Percentiles rank a stretch among this genome's conserved stretches.
These are phyloP conservation scores for Prosapia bicincta DNA, from an alignment of 2,888 invertebrate species.

Conservation along the genomic window DNA sequence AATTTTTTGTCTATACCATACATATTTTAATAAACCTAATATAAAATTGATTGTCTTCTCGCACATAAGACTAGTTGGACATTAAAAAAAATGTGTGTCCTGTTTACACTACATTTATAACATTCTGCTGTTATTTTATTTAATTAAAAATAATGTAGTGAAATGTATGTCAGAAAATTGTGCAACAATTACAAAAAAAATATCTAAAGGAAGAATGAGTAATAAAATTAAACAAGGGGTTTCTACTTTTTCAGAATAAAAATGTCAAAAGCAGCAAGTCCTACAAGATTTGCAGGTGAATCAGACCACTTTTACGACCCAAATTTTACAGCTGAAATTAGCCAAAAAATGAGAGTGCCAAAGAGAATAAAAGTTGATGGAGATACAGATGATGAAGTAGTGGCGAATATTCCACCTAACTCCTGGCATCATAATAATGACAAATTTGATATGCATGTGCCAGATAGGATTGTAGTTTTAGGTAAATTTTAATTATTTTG, in stretches of 20 bases:
- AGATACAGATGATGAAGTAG: conserved; percentile 58
- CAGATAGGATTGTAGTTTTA: conserved; percentile 86
- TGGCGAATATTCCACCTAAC: conserved; percentile 38
- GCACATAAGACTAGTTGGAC: too few relatives aligned
- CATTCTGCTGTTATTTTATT: too few relatives aligned
- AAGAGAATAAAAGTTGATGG: conserved; percentile 69
- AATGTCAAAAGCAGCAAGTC: conserved; percentile 61
- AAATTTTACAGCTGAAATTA: conserved; percentile 70
- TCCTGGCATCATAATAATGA: conserved; percentile 47
- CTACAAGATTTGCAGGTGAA: conserved; percentile 58
- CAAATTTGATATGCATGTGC: conserved; percentile 88
- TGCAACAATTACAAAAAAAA: too few relatives aligned
- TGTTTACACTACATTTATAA: too few relatives aligned
- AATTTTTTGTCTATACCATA: too few relatives aligned
- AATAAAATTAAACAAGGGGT: too few relatives aligned
- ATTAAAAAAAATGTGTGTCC: too few relatives aligned
- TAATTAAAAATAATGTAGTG: too few relatives aligned
- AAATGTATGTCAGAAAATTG: too few relatives aligned
- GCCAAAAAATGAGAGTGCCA: conserved; percentile 77
- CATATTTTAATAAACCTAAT: too few relatives aligned
- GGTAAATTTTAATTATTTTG: conserved; percentile 66
- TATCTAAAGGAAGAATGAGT: too few relatives aligned
- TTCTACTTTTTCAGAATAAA: conserved; percentile 14
- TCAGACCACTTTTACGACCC: conserved; percentile 60
- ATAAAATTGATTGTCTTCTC: too few relatives aligned